Evolutionary conservation across 2,113 vertebrate species (phyloP), one percentile per base, ranked within the genome.

Genomic region (Plectropomus leopardus): DNA sequence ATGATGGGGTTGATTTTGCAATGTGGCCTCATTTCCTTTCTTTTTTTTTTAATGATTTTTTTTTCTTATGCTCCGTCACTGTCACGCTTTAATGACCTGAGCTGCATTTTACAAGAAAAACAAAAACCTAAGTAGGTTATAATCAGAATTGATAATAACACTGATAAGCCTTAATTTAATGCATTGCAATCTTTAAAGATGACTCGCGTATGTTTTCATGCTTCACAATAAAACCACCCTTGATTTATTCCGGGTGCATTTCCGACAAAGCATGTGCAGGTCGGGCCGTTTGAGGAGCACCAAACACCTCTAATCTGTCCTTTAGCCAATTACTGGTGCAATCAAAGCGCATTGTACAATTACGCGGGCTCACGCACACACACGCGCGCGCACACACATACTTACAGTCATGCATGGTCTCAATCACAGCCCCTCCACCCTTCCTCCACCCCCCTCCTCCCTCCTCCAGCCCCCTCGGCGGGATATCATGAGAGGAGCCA

Each of bases 401-500:
- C 40, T 28, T 40, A 53, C 16, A 57, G 4, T 9, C 69, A 70
- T 24, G 73, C 69, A 53, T 13, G 28, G 28, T 61, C 15, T 50
- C 76, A 57, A 28, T 65, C 83, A 45, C 59, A 60, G 9, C 14
- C 63, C 15, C 26, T 40, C 30, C 40, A 11, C 32, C 45, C 17
- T 23, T 61, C 23, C 5, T 10, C 55, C 23, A 54, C 76, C 78
- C 40, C 68, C 59, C 14, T 30, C 36, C 71, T 51, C 19, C 54
- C 21, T 50, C 60, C 42, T 13, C 2, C 66, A 19, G 50, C 40
- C 65, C 78, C 66, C 9, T 34, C 36, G 65, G 61, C 24, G 70
- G 84, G 85, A 16, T 86, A 82, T 88, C 82, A 90, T 80, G 80
- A 73, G 51, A 74, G 72, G 76, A 72, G 26, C 34, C 58, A 21